Conservation (phyloP, 2,113 vertebrate species). For the Stigmatopora argus region DNA sequence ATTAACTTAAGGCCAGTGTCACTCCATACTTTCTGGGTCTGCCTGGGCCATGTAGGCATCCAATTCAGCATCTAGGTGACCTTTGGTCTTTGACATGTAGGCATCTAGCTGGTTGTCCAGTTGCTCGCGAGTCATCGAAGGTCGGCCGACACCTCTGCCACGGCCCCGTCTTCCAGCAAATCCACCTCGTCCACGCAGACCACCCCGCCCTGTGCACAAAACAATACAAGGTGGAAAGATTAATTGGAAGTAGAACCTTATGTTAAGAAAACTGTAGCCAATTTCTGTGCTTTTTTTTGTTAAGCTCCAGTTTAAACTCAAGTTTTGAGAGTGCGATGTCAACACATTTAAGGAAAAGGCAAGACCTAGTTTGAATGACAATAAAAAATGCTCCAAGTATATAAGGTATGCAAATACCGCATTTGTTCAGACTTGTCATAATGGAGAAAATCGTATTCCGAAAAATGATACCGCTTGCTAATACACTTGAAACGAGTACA, state of each 20-base stretch:
- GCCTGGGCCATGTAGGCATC: slow-evolving; percentile 98
- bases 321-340: no score
- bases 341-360: no score
- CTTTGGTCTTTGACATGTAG: slow-evolving; percentile 98
- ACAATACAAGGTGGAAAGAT: not conserved
- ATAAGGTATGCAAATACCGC: no score
- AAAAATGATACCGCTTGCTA: no score
- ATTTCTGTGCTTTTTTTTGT: no score
- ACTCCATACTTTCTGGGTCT: slow-evolving; percentile 86
- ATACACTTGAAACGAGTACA: no score
- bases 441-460: no score
- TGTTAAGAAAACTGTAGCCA: no score
- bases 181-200: slow-evolving; percentile 80
- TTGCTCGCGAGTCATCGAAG: slow-evolving; percentile 84
- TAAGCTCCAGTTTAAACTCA: no score
- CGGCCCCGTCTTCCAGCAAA: slow-evolving; percentile 77
- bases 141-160: slow-evolving; percentile 76
- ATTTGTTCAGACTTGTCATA: no score
- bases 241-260: not conserved
- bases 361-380: no score
- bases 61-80: slow-evolving; percentile 92
- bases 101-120: slow-evolving; percentile 96
- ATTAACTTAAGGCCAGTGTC: slow-evolving; percentile 25
- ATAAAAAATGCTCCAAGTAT: no score
- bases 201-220: slow-evolving; percentile 75